Conservation (phyloP, 2,113 vertebrate genomes). For the Paramisgurnus dabryanus region DNA sequence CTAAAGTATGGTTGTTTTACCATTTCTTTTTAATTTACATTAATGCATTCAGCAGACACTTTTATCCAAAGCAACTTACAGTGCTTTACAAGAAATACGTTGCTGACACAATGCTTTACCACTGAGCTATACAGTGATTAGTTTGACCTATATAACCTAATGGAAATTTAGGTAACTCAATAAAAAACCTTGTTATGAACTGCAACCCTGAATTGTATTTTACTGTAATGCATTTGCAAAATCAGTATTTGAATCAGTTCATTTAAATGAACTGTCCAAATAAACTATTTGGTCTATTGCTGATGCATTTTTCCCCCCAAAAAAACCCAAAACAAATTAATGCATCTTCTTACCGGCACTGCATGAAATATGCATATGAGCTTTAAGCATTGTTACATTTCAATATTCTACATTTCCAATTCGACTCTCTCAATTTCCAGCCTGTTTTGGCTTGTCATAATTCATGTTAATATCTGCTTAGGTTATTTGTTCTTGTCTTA, state of each 20-base stretch:
- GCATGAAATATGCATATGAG: constrained; percentile 34
- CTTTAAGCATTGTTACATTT: constrained; percentile 24
- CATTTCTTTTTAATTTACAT: not conserved
- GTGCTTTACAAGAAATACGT: too few species aligned
- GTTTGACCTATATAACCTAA: not conserved
- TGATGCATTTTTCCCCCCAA: not conserved
- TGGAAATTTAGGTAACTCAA: not conserved
- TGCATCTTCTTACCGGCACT: constrained; percentile 18
- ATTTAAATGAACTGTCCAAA: not conserved
- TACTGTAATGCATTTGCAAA: not conserved
- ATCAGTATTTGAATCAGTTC: not conserved
- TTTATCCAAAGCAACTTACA: too few species aligned
- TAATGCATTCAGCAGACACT: too few species aligned
- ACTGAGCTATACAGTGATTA: too few species aligned
- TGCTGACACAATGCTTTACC: too few species aligned
- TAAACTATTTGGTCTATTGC: not conserved
- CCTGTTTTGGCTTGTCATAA: constrained; percentile 53
- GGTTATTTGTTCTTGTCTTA: constrained; percentile 68
- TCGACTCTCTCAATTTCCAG: constrained; percentile 46
- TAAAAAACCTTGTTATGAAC: not conserved
- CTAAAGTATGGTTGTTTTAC: not conserved
- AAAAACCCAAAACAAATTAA: constrained; percentile 27
- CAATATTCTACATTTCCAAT: constrained; percentile 46
- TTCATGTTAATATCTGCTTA: constrained; percentile 64
- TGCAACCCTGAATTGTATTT: not conserved